Conservation (phyloP, 2,888 invertebrate species). For the Meandrusa payeni region DNA sequence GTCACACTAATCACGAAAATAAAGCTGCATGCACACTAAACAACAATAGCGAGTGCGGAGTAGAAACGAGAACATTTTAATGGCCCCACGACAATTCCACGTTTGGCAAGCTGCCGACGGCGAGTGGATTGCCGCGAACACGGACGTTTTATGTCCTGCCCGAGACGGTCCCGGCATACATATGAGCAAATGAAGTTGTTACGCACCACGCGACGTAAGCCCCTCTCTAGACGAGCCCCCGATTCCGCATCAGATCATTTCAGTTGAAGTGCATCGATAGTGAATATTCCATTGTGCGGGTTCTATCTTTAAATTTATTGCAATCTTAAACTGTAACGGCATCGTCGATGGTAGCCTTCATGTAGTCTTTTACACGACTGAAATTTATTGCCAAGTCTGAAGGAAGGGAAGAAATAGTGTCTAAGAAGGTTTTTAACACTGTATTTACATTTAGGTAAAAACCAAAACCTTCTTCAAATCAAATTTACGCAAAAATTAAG, state of each 20-base stretch:
- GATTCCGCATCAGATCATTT: background rate
- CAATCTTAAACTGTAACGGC: no score
- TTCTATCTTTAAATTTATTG: no score
- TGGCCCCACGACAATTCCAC: conserved; percentile 18
- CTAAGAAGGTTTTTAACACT: no score
- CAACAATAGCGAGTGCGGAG: conserved; percentile 12
- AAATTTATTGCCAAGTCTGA: no score
- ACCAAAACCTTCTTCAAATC: no score
- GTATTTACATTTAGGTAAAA: no score
- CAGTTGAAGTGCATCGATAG: conserved; percentile 1
- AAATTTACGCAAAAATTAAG: no score
- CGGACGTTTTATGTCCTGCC: conserved; percentile 20
- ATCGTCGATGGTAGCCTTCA: no score
- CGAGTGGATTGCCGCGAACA: conserved; percentile 23
- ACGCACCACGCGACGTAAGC: conserved; percentile 4
- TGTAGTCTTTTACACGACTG: no score
- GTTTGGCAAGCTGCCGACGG: conserved; percentile 22
- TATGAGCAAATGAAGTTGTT: conserved; percentile 19
- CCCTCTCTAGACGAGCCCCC: background rate
- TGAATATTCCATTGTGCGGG: background rate
- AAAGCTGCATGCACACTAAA: conserved; percentile 15
- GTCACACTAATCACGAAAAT: conserved; percentile 16
- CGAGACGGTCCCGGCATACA: conserved; percentile 14
- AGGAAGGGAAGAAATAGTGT: no score
- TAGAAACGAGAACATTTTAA: conserved; percentile 18